Evolutionary conservation across 2,888 invertebrate genomes (phyloP).

Genomic region (Mesopsocus fuscifrons): DNA sequence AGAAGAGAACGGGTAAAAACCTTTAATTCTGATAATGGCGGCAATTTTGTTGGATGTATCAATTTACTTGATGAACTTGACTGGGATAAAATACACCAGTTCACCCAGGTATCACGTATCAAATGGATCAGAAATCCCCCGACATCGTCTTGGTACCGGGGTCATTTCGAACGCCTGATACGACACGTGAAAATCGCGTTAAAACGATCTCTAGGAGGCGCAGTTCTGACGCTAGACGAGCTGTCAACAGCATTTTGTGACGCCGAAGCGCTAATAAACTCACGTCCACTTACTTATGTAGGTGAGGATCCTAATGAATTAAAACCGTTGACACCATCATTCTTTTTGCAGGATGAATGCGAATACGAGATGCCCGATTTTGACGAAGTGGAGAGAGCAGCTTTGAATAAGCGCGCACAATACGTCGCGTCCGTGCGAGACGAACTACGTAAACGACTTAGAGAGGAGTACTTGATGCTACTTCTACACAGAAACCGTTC

Average conservation of each 20-base stretch:
- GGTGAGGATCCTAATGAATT: background rate
- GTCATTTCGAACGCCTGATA: slow-evolving; percentile 25
- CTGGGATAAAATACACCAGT: slow-evolving; percentile 22
- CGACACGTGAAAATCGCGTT: slow-evolving; percentile 22
- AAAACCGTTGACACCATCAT: background rate
- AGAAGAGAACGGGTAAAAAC: slow-evolving; percentile 20
- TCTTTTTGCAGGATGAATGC: background rate
- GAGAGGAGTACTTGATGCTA: background rate
- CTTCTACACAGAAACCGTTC: too few species aligned
- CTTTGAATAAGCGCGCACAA: background rate
- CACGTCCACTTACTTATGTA: too few species aligned
- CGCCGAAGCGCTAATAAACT: too few species aligned
- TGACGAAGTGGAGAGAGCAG: background rate
- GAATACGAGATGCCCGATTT: background rate
- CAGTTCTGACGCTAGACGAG: too few species aligned
- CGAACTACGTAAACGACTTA: background rate
- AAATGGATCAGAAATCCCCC: slow-evolving; percentile 23
- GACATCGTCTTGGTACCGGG: slow-evolving; percentile 25
- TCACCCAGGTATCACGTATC: slow-evolving; percentile 15
- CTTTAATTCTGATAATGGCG: slow-evolving; percentile 23
- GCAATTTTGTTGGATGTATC: slow-evolving; percentile 22
- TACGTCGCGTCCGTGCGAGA: background rate
- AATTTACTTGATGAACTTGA: slow-evolving; percentile 30
- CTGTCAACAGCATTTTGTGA: too few species aligned
- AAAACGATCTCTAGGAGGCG: slow-evolving; percentile 21